phyloP scores from a whole-genome alignment of 2,797 vertebrate species.

The Gymnoscopelus braueri region DNA sequence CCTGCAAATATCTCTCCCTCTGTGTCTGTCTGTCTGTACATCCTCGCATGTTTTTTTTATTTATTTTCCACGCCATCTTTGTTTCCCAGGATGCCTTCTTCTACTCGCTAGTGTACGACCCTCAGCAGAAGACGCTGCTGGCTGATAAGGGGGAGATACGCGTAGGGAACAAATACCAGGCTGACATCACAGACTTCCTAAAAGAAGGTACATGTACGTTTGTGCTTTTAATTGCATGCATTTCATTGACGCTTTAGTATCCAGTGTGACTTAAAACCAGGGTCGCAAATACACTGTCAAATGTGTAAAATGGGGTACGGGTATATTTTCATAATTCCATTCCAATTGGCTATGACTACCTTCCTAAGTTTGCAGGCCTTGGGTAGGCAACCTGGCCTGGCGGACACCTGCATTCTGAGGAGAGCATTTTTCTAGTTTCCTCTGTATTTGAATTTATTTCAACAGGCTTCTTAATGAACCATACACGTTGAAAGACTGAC shows the following conservation, averaged over 20 bases:
- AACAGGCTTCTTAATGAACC: too few species aligned
- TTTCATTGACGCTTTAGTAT: slow-evolving; percentile 25
- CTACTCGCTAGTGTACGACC: slow-evolving; percentile 98
- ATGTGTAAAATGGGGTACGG: background rate
- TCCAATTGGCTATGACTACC: too few species aligned
- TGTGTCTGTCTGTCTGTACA: slow-evolving; percentile 4
- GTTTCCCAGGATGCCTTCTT: slow-evolving; percentile 94
- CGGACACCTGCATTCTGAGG: too few species aligned
- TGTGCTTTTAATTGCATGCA: background rate
- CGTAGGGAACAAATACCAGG: slow-evolving; percentile 97
- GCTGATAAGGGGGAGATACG: slow-evolving; percentile 98
- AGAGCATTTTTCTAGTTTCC: too few species aligned
- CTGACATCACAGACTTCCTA: slow-evolving; percentile 94
- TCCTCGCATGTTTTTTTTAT: slow-evolving; percentile 38
- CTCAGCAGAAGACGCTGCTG: slow-evolving; percentile 96
- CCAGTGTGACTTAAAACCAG: slow-evolving; percentile 6
- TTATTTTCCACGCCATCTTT: slow-evolving; percentile 28
- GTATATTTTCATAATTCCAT: too few species aligned
- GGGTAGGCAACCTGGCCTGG: too few species aligned
- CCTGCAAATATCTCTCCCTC: slow-evolving; percentile 16
- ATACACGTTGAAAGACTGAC: too few species aligned
- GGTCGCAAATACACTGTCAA: background rate
- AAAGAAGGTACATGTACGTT: slow-evolving; percentile 85
- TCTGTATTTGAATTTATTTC: too few species aligned
- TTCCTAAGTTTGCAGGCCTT: too few species aligned